These are phyloP conservation scores for Venusia cambrica DNA, from an alignment of 2,888 invertebrate species.

Conservation along the genomic window DNA sequence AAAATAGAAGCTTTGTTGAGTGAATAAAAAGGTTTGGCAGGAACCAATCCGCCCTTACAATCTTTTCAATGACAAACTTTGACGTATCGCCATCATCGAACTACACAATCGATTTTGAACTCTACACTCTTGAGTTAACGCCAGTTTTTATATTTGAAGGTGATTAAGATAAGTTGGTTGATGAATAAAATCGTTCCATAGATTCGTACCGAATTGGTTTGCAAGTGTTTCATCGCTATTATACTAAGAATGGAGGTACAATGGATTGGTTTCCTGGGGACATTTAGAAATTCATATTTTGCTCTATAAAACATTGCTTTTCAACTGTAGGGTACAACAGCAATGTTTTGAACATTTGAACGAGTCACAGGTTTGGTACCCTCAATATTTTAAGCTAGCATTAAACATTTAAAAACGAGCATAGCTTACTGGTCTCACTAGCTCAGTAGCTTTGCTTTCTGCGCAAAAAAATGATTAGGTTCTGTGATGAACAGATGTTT, in stretches of 20 bases:
- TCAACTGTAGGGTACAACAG: no score
- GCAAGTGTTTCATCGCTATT: constrained; percentile 44
- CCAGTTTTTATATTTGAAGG: not conserved
- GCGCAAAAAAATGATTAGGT: no score
- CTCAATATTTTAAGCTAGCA: no score
- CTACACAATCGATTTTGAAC: constrained; percentile 22
- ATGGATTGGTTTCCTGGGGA: constrained; percentile 33
- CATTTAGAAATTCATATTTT: constrained; percentile 21
- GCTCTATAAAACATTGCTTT: no score
- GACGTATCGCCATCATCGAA: constrained; percentile 13
- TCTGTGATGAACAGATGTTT: no score
- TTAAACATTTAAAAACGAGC: no score
- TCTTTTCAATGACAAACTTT: constrained; percentile 38
- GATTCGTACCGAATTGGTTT: constrained; percentile 43
- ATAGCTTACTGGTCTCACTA: no score
- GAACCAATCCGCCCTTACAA: constrained; percentile 35
- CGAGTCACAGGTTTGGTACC: no score
- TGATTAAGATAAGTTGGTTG: constrained; percentile 28
- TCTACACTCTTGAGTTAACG: constrained; percentile 18
- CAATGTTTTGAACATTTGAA: no score
- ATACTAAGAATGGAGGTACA: constrained; percentile 36
- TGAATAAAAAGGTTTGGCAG: constrained; percentile 16
- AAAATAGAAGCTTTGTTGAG: constrained; percentile 6
- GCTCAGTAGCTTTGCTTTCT: no score
- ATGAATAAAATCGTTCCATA: constrained; percentile 41